Evolutionary conservation across 2,797 vertebrate genomes (phyloP).

Genomic region (Poecile montanus): DNA sequence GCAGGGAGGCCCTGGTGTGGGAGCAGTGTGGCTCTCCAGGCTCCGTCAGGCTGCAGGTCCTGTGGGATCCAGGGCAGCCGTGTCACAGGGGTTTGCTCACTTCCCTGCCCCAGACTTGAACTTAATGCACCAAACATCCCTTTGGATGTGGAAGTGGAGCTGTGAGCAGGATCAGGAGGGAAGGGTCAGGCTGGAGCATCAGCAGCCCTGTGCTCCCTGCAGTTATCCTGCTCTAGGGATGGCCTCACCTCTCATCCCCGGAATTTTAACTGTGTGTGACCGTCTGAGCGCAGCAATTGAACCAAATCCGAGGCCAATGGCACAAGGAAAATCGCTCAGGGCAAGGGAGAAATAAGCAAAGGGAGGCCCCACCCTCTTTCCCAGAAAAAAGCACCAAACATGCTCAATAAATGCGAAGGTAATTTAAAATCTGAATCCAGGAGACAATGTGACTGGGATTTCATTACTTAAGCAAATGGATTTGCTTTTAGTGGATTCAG

Average conservation of each 20-base stretch:
- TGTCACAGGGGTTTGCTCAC: not conserved
- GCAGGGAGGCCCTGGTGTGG: not conserved
- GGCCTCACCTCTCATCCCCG: not conserved
- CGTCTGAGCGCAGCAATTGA: not conserved
- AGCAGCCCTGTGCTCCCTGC: not conserved
- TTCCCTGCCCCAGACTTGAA: not conserved
- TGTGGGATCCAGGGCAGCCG: not conserved
- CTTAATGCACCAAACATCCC: not conserved
- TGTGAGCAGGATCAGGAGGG: not conserved
- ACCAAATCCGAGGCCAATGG: not conserved
- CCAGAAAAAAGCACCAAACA: constrained; percentile 52
- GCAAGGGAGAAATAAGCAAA: constrained; percentile 6
- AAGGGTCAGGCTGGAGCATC: not conserved
- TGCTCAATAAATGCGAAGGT: constrained; percentile 70
- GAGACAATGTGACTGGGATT: constrained; percentile 43
- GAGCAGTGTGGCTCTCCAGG: fast-evolving
- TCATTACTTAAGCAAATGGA: constrained; percentile 63
- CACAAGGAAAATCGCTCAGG: not conserved
- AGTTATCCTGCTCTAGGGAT: not conserved
- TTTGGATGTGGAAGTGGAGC: not conserved
- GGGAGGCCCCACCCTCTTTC: constrained; percentile 31
- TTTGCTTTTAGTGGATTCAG: constrained; percentile 66
- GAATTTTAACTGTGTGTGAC: not conserved
- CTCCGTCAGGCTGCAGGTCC: not conserved
- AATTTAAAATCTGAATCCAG: constrained; percentile 67